Percentiles rank a stretch among this genome's conserved stretches.
phyloP scores from a whole-genome alignment of 2,113 vertebrate genomes.

The Crotophaga sulcirostris region DNA sequence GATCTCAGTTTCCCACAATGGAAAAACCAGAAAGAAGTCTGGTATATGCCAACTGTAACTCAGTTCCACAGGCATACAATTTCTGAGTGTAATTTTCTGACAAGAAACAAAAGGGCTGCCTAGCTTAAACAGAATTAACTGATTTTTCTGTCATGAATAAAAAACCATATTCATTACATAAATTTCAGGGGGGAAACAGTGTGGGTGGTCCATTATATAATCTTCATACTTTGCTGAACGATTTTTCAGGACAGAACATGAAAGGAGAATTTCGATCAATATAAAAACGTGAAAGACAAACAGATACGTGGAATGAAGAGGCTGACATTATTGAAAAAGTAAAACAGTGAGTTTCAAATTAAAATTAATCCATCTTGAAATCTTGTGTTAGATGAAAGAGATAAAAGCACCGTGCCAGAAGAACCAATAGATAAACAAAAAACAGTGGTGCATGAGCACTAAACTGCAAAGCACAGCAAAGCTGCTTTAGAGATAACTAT shows the following conservation, averaged over 20 bases:
- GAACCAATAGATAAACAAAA: background rate
- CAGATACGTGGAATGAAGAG: background rate
- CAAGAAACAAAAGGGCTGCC: background rate
- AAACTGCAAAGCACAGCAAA: background rate
- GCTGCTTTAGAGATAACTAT: background rate
- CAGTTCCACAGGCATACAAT: background rate
- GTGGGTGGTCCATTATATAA: background rate
- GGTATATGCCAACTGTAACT: background rate
- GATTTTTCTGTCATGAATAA: background rate
- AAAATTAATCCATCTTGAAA: background rate
- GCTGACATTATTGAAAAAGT: background rate
- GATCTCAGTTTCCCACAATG: background rate
- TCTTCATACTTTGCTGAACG: background rate
- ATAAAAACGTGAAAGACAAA: background rate
- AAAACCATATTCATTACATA: background rate
- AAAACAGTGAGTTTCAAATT: background rate
- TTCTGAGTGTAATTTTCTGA: background rate
- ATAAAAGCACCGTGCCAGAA: background rate
- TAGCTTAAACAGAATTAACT: background rate
- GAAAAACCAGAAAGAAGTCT: background rate
- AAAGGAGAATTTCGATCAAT: background rate
- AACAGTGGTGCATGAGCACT: fast-evolving
- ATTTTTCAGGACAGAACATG: background rate
- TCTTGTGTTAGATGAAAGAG: background rate
- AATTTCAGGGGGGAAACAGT: background rate